Evolutionary conservation across 1,140 invertebrate species (phyloP), one percentile per base, ranked within the genome.

Genomic region (Neotoxoptera formosana): DNA sequence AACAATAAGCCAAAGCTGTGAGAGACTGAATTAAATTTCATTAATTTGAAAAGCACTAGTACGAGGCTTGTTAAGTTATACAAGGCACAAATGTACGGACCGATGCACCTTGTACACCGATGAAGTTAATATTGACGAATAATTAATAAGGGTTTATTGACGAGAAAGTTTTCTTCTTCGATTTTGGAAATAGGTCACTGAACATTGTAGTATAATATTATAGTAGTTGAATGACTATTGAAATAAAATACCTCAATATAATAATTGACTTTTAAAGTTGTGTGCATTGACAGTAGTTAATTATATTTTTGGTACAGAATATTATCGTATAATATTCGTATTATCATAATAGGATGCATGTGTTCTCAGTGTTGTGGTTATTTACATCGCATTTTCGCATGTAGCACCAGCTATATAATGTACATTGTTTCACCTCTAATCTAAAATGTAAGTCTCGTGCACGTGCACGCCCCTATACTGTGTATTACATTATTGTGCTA

Each of bases 131-230:
- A 89, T 89, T 89, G 34, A 56, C 21, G 48, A 56, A 89, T 89
- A 89, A 56, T 89, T 89, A 89, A 89, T 89, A 36, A 89, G 51
- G 88, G 34, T 36, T 23, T 89, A 56, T 56, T 56, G 88, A 89
- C 51, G 6, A 56, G 34, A 89, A 89, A 53, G 88, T 89, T 89
- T 89, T 89, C 51, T 89, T 56, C 48, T 89, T n/a, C n/a, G 88
- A 56, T 89, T 89, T 89, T 89, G 34, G 20, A 56, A 89, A 89
- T 89, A 89, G 88, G 88, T 56, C 88, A 56, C 88, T 89, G 34
- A 89, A 25, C 51, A 89, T 56, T 89, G 36, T 25, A 25, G 25
- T 41, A 45, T 14, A 17, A n/a, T 47, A 83, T 30, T 45, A 84
- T n/a, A 56, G 34, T 56, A 23, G 51, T 34, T 41, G 51, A 89